Evolutionary conservation across 2,888 invertebrate genomes (phyloP).

Genomic region (Pterostichus madidus): DNA sequence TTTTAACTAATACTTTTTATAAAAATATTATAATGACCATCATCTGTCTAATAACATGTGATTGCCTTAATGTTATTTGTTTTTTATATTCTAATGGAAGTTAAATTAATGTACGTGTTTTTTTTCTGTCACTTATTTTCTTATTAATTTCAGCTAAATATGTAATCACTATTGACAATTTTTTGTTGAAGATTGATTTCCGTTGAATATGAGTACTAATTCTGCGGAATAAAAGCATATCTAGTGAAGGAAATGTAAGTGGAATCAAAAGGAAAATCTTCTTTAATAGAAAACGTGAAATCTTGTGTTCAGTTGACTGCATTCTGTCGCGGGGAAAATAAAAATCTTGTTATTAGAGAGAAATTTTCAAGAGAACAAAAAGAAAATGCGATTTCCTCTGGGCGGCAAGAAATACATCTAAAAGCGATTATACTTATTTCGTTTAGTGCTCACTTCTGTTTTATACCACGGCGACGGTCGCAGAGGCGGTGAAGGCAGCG

Average conservation of each 20-base stretch:
- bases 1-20: too few species aligned
- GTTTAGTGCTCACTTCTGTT: conserved; percentile 69
- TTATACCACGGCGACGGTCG: conserved; percentile 19
- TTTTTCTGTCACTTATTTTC: too few species aligned
- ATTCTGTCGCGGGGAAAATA: conserved; percentile 58
- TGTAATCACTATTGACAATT: not conserved
- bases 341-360: conserved; percentile 54
- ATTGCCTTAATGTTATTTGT: too few species aligned
- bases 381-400: conserved; percentile 53
- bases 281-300: conserved; percentile 50
- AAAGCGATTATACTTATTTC: conserved; percentile 74
- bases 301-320: conserved; percentile 57
- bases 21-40: too few species aligned
- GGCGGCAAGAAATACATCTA: conserved; percentile 71
- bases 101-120: too few species aligned
- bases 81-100: too few species aligned
- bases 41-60: too few species aligned
- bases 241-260: conserved; percentile 10
- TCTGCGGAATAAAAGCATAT: conserved; percentile 6
- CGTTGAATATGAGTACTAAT: not conserved
- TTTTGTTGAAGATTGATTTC: not conserved
- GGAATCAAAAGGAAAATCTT: conserved; percentile 49
- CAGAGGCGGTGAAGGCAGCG: not conserved
- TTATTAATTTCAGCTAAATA: not conserved
- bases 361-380: conserved; percentile 49